Percentiles rank a stretch among this genome's conserved stretches.
Conservation (phyloP, 30 jellyfish, hydroid and myxozoan species). For the Aurelia aurita complex sp. Pacific region DNA sequence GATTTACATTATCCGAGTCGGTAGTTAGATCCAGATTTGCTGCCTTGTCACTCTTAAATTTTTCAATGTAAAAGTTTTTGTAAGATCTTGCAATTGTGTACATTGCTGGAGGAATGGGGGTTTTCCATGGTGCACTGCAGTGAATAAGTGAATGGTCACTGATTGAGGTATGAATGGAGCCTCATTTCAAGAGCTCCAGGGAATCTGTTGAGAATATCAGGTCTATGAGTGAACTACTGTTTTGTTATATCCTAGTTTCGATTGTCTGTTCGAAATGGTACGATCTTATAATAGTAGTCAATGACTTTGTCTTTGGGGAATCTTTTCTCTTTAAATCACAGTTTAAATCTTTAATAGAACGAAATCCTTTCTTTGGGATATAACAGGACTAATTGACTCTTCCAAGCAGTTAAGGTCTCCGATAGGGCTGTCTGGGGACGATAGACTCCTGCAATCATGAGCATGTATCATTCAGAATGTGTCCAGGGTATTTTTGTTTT, state of each 20-base stretch:
- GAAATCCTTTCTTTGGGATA: too few species aligned
- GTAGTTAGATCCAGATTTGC: background rate
- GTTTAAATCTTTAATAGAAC: too few species aligned
- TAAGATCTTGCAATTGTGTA: background rate
- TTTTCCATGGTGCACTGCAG: constrained; percentile 13
- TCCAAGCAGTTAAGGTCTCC: too few species aligned
- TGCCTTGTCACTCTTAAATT: constrained; percentile 1
- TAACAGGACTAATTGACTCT: too few species aligned
- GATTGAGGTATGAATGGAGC: constrained; percentile 8
- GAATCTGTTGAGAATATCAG: constrained; percentile 7
- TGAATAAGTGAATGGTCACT: constrained; percentile 2
- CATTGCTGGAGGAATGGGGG: background rate
- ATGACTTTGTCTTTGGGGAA: background rate
- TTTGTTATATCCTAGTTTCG: background rate
- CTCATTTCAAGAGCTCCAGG: constrained; percentile 4
- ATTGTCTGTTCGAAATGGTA: background rate
- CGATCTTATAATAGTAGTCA: background rate
- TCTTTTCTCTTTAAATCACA: too few species aligned
- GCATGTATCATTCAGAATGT: too few species aligned
- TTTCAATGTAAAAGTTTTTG: background rate
- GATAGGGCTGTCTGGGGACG: too few species aligned
- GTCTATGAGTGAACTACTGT: constrained; percentile 12
- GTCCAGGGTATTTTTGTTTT: too few species aligned
- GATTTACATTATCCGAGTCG: background rate
- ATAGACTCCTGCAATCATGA: too few species aligned